Conservation (phyloP, 1,140 invertebrate genomes). For the Agraylea sexmaculata region DNA sequence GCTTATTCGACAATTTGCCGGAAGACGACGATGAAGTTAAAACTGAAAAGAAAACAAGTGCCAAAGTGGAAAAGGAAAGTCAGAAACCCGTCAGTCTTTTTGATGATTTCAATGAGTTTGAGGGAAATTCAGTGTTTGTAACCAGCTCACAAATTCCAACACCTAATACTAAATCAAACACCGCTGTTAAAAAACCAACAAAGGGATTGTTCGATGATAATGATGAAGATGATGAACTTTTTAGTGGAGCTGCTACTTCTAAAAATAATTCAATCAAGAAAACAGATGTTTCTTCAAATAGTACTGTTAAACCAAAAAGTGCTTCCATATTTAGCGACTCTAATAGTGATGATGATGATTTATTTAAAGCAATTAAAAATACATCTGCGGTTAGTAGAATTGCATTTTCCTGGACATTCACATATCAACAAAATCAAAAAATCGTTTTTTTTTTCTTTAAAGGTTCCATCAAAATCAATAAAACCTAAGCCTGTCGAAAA, state of each 20-base stretch:
- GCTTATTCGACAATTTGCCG: constrained; percentile 25
- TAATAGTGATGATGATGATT: constrained; percentile 21
- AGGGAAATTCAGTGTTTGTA: no score
- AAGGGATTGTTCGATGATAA: constrained; percentile 19
- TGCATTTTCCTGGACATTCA: no score
- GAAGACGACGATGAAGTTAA: constrained; percentile 7
- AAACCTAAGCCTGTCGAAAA: neutral
- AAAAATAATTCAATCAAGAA: neutral
- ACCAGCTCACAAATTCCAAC: no score
- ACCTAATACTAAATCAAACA: neutral
- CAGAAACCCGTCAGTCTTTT: neutral
- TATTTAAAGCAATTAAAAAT: no score
- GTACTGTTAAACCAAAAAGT: constrained; percentile 1
- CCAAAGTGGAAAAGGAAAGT: constrained; percentile 6
- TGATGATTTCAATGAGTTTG: no score
- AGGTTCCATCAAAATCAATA: neutral
- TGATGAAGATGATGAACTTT: constrained; percentile 23
- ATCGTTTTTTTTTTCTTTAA: no score
- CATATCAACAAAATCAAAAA: no score
- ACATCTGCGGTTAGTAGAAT: no score
- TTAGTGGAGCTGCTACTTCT: constrained; percentile 1
- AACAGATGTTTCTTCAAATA: neutral
- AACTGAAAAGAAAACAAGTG: constrained; percentile 2
- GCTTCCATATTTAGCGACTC: constrained; percentile 19
- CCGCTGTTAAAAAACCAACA: constrained; percentile 7